phyloP scores from a whole-genome alignment of 2,888 invertebrate species.

The Acanthosoma haemorrhoidale region DNA sequence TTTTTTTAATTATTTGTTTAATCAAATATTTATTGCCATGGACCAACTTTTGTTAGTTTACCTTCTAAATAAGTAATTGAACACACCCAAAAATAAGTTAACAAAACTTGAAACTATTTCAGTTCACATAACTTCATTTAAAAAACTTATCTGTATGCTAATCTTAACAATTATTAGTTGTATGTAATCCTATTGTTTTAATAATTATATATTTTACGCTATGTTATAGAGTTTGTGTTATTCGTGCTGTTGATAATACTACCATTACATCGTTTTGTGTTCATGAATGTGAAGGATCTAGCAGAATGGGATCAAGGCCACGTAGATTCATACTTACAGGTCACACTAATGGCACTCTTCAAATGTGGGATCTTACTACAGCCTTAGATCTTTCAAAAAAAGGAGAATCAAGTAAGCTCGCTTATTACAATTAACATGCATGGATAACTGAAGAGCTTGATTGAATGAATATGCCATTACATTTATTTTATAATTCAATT shows the following conservation, averaged over 20 bases:
- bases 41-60: too few relatives aligned
- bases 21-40: too few relatives aligned
- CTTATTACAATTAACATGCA: not conserved
- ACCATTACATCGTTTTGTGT: constrained; percentile 93
- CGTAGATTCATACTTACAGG: constrained; percentile 86
- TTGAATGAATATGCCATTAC: too few relatives aligned
- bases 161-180: too few relatives aligned
- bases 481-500: too few relatives aligned
- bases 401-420: constrained; percentile 48
- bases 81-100: too few relatives aligned
- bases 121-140: too few relatives aligned
- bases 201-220: too few relatives aligned
- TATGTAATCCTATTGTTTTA: too few relatives aligned
- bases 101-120: too few relatives aligned
- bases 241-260: constrained; percentile 89
- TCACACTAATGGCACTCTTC: constrained; percentile 85
- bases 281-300: constrained; percentile 95
- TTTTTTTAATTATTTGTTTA: not conserved
- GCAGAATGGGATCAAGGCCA: constrained; percentile 83
- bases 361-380: constrained; percentile 98
- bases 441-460: not conserved
- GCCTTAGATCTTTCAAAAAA: constrained; percentile 71
- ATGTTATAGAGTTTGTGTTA: constrained; percentile 78
- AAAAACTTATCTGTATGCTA: too few relatives aligned
- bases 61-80: too few relatives aligned